A percentile compares a stretch with the other conserved stretches of the same genome.
Evolutionary conservation across 1,140 invertebrate species (phyloP).

Genomic region (Scaptodrosophila lebanonensis): DNA sequence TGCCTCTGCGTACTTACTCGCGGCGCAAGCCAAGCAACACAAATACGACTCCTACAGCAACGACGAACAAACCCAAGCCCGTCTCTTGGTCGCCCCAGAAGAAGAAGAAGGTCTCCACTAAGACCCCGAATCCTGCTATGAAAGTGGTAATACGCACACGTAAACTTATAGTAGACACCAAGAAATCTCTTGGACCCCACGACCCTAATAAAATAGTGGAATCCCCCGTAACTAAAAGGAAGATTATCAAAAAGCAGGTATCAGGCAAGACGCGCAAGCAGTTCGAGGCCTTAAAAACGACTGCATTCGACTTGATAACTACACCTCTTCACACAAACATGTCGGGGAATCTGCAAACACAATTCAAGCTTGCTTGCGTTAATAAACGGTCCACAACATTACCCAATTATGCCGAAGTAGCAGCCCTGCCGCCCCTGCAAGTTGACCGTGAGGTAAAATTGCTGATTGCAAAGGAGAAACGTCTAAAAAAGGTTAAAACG

Average conservation of each 20-base stretch:
- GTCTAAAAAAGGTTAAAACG: constrained; percentile 23
- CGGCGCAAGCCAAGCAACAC: constrained; percentile 12
- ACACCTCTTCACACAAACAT: constrained; percentile 12
- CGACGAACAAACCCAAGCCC: background rate
- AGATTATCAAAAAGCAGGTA: constrained; percentile 34
- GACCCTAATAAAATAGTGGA: background rate
- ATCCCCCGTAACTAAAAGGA: constrained; percentile 13
- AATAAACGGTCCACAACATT: constrained; percentile 35
- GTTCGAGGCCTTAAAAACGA: constrained; percentile 41
- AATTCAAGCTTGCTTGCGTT: constrained; percentile 38
- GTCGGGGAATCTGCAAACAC: constrained; percentile 3
- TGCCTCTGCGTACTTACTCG: constrained; percentile 48
- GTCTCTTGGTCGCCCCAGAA: constrained; percentile 39
- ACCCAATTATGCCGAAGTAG: constrained; percentile 39
- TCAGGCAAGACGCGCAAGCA: constrained; percentile 41
- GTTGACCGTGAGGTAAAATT: constrained; percentile 38
- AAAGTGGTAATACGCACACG: constrained; percentile 39
- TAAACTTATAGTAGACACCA: constrained; percentile 46
- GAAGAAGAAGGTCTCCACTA: constrained; percentile 45
- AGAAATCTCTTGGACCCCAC: constrained; percentile 16
- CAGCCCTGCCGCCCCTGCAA: constrained; percentile 15
- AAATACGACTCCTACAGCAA: background rate
- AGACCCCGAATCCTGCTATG: constrained; percentile 34
- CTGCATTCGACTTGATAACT: constrained; percentile 56
- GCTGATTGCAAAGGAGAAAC: constrained; percentile 31